Evolutionary conservation across 2,113 vertebrate genomes (phyloP).

Genomic region (Archilochus colubris): DNA sequence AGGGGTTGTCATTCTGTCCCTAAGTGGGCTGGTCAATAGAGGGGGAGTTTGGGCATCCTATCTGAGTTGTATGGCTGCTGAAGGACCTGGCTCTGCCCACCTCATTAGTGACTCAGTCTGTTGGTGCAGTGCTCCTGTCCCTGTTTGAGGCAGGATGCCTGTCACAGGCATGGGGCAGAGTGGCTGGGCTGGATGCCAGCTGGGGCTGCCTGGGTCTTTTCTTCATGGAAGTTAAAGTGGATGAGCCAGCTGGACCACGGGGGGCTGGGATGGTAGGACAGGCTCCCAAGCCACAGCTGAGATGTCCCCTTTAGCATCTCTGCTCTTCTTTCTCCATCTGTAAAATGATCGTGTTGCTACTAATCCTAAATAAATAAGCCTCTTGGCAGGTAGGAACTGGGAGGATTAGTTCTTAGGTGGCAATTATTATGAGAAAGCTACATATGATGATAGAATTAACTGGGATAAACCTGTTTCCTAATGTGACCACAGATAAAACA

Average conservation of each 20-base stretch:
- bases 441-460: neutral
- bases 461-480: neutral
- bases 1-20: neutral
- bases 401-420: neutral
- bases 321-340: neutral
- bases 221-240: neutral
- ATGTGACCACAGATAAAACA: neutral
- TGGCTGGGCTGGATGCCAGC: neutral
- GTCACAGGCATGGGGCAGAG: fast-evolving
- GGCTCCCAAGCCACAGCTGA: neutral
- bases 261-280: neutral
- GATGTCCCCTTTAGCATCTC: neutral
- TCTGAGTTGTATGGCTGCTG: neutral
- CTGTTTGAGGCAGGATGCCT: neutral
- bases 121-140: neutral
- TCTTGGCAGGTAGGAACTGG: neutral
- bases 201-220: neutral
- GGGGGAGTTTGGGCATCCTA: fast-evolving
- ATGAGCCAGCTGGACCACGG: neutral
- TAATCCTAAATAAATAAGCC: neutral
- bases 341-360: neutral
- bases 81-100: neutral
- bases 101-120: neutral
- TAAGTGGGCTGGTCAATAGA: neutral
- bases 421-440: neutral